phyloP scores from a whole-genome alignment of 2,888 invertebrate genomes.

The Linnaemya vulpina region DNA sequence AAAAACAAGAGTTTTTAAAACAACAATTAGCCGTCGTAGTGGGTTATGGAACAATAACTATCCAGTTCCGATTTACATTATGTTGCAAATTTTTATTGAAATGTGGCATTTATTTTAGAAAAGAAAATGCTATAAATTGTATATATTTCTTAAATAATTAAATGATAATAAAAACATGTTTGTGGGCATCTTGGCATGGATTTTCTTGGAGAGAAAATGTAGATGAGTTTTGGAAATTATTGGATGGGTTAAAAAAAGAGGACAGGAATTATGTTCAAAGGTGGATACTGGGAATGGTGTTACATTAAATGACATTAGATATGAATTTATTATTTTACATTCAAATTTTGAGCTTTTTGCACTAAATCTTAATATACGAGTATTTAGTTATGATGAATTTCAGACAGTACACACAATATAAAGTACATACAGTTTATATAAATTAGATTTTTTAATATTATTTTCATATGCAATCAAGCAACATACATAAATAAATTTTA shows the following conservation, averaged over 20 bases:
- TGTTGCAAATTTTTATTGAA: too few species aligned
- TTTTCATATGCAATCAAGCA: conserved; percentile 50
- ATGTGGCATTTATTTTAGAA: too few species aligned
- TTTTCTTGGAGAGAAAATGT: conserved; percentile 8
- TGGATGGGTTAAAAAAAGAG: not conserved
- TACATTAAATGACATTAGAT: conserved; percentile 28
- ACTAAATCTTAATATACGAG: conserved; percentile 63
- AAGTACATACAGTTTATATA: conserved; percentile 1
- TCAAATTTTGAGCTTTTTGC: conserved; percentile 35
- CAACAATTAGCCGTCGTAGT: too few species aligned
- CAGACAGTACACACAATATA: conserved; percentile 62
- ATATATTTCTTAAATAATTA: conserved; percentile 29
- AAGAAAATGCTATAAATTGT: not conserved
- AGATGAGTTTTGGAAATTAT: not conserved
- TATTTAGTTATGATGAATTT: conserved; percentile 70
- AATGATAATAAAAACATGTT: conserved; percentile 50
- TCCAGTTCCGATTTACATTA: too few species aligned
- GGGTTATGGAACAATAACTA: too few species aligned
- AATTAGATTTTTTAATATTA: conserved; percentile 12
- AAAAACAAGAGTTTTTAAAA: too few species aligned
- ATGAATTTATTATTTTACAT: conserved; percentile 57
- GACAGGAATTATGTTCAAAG: not conserved
- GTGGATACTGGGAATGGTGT: conserved; percentile 16
- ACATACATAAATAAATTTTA: conserved; percentile 48
- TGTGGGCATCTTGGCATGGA: conserved; percentile 64